phyloP scores from a whole-genome alignment of 2,888 invertebrate genomes.

The Drosophila tripunctata region DNA sequence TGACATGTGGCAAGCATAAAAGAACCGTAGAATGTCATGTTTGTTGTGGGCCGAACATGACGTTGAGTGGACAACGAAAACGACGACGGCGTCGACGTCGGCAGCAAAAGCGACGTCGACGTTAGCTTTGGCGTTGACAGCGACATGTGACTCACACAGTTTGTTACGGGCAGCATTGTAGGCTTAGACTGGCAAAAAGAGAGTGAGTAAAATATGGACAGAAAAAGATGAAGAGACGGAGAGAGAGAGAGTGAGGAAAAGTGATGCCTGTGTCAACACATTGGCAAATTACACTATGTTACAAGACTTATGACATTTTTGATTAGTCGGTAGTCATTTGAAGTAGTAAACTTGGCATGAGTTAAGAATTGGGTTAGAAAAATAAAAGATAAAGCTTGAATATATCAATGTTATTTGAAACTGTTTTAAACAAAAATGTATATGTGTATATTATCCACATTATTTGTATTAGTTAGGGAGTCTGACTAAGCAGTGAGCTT shows the following conservation, averaged over 20 bases:
- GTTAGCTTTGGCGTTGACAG: background rate
- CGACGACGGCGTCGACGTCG: constrained; percentile 23
- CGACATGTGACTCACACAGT: constrained; percentile 24
- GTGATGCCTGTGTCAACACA: constrained; percentile 63
- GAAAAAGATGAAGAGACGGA: background rate
- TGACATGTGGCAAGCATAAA: constrained; percentile 78
- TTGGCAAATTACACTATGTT: constrained; percentile 58
- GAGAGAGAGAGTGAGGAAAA: background rate
- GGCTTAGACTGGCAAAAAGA: constrained; percentile 1
- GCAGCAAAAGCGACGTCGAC: constrained; percentile 22
- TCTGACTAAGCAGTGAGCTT: no score
- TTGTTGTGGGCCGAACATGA: constrained; percentile 76
- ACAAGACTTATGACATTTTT: constrained; percentile 10
- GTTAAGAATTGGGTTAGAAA: background rate
- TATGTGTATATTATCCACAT: no score
- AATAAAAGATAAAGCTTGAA: no score
- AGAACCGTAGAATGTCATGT: constrained; percentile 79
- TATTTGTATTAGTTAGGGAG: no score
- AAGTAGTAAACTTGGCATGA: background rate
- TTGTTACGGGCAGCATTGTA: constrained; percentile 13
- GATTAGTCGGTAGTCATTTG: background rate
- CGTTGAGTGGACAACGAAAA: constrained; percentile 63
- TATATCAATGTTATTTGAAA: no score
- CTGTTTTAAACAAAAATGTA: no score
- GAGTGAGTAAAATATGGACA: no score